Conservation (phyloP, 2,888 invertebrate species). For the Macrophya annulata region DNA sequence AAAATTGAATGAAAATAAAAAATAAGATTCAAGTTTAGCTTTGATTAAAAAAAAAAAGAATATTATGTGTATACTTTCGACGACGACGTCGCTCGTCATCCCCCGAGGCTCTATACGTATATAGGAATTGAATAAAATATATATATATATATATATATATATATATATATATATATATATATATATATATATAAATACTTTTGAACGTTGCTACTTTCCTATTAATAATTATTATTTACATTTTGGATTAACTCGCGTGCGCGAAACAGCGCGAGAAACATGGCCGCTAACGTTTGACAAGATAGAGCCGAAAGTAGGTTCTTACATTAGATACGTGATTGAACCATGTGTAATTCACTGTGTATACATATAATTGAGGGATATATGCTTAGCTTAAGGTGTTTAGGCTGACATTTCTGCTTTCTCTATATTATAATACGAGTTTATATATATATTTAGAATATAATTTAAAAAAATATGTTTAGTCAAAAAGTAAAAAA, state of each 20-base stretch:
- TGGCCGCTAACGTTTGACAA: background rate
- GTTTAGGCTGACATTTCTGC: background rate
- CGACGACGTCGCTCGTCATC: background rate
- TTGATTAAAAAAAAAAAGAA: too few relatives aligned
- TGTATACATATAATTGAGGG: background rate
- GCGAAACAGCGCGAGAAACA: background rate
- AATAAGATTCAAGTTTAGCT: background rate
- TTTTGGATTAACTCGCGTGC: constrained; percentile 5
- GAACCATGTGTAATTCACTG: background rate
- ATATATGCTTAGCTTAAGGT: background rate
- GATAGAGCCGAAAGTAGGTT: constrained; percentile 10
- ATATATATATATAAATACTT: background rate
- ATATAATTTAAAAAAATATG: background rate
- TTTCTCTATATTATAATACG: background rate
- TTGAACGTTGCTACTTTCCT: background rate
- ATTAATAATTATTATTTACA: background rate
- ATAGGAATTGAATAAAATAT: background rate
- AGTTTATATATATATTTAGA: background rate
- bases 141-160: background rate
- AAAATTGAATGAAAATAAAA: background rate
- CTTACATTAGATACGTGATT: background rate
- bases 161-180: background rate
- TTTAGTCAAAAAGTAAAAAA: background rate
- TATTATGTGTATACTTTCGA: background rate
- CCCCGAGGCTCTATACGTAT: background rate